These are phyloP conservation scores for Aramus guarauna DNA, from an alignment of 2,113 vertebrate species.

Conservation along the genomic window DNA sequence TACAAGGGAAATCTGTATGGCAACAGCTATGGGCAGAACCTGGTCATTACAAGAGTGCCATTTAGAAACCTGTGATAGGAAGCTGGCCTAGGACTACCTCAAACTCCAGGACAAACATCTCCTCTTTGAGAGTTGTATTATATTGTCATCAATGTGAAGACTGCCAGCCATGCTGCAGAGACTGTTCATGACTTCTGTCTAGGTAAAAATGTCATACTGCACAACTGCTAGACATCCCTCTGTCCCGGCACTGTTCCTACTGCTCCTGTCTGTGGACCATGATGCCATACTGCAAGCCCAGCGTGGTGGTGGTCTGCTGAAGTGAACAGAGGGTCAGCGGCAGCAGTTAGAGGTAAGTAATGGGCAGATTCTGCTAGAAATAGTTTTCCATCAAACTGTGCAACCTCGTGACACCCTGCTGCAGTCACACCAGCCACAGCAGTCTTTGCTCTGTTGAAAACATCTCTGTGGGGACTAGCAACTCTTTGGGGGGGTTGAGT, in stretches of 20 bases:
- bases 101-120: not conserved
- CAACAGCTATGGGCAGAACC: not conserved
- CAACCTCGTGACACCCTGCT: not conserved
- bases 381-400: not conserved
- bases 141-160: not conserved
- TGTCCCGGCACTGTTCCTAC: not conserved
- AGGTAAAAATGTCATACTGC: not conserved
- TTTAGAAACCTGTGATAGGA: not conserved
- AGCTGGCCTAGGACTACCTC: not conserved
- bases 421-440: not conserved
- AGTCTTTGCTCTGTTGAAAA: not conserved
- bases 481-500: fast-evolving
- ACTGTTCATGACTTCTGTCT: not conserved
- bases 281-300: not conserved
- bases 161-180: not conserved
- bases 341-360: not conserved
- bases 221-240: not conserved
- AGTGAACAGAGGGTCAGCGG: not conserved
- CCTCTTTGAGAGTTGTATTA: not conserved
- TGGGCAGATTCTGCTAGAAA: not conserved
- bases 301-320: not conserved
- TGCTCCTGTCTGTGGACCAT: not conserved
- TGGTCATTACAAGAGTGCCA: not conserved
- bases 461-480: not conserved
- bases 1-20: not conserved